These are phyloP conservation scores for Clarias batrachus DNA, from an alignment of 2,113 vertebrate species.

Conservation along the genomic window DNA sequence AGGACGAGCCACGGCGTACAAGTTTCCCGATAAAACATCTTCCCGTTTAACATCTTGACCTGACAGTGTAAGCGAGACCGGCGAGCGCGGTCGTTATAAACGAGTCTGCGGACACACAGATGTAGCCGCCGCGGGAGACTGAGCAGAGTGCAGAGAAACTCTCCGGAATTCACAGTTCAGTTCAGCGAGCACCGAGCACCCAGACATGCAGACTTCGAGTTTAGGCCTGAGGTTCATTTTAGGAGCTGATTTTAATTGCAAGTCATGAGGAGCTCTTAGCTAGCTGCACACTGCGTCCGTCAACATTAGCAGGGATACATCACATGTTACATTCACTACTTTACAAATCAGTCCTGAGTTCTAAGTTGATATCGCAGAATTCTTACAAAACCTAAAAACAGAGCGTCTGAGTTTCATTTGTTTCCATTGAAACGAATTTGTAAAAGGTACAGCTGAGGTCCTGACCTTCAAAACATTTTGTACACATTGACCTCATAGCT, in stretches of 20 bases:
- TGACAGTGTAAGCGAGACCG: neutral
- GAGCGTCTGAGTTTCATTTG: neutral
- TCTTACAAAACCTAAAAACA: too few species aligned
- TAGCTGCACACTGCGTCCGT: neutral
- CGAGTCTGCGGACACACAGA: neutral
- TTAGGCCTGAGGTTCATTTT: neutral
- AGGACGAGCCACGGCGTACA: neutral
- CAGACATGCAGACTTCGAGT: neutral
- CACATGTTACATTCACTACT: too few species aligned
- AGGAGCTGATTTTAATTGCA: neutral
- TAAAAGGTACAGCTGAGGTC: too few species aligned
- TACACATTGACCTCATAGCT: neutral
- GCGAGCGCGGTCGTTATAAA: neutral
- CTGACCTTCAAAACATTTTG: too few species aligned
- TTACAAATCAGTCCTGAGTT: too few species aligned
- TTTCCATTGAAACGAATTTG: neutral
- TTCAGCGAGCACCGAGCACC: constrained; percentile 6
- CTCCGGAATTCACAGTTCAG: neutral
- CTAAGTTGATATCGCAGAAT: too few species aligned
- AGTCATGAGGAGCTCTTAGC: neutral
- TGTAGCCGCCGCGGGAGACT: too few species aligned
- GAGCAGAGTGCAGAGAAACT: neutral
- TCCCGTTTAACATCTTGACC: neutral
- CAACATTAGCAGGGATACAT: neutral
- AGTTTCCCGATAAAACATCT: neutral